These are phyloP conservation scores for Okamejei kenojei DNA, from an alignment of 2,797 vertebrate species.

Conservation along the genomic window DNA sequence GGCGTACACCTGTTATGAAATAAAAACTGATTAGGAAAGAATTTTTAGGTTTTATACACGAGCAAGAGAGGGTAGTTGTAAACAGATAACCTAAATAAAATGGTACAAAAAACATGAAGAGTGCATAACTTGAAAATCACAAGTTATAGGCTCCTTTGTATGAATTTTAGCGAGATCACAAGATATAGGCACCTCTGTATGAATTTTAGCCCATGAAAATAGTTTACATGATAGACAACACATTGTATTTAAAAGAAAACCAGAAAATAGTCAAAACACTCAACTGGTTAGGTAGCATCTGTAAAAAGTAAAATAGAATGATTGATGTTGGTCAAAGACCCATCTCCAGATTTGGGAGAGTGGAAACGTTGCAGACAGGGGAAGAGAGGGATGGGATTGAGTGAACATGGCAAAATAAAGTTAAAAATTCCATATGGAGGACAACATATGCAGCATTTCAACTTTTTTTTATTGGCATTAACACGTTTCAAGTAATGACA, in stretches of 20 bases:
- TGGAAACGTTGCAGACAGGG: no score
- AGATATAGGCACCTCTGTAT: background rate
- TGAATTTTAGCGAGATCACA: background rate
- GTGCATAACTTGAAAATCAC: background rate
- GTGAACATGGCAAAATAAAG: no score
- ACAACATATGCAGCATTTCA: background rate
- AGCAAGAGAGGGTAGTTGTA: background rate
- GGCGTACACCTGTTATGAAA: conserved; percentile 72
- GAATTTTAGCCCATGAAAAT: background rate
- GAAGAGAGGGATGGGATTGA: no score
- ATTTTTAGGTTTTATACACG: background rate
- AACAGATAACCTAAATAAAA: background rate
- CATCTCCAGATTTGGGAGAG: no score
- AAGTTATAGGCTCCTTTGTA: background rate
- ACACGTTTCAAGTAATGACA: no score
- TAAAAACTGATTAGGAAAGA: background rate
- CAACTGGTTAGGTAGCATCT: no score
- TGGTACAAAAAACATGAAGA: background rate
- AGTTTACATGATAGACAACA: background rate
- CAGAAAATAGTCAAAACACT: no score
- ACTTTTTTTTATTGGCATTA: background rate
- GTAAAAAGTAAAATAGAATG: no score
- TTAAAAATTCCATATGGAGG: no score
- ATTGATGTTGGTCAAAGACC: no score
- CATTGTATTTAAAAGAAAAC: background rate